Conservation (phyloP, 2,797 vertebrate species). For the Anniella stebbinsi region DNA sequence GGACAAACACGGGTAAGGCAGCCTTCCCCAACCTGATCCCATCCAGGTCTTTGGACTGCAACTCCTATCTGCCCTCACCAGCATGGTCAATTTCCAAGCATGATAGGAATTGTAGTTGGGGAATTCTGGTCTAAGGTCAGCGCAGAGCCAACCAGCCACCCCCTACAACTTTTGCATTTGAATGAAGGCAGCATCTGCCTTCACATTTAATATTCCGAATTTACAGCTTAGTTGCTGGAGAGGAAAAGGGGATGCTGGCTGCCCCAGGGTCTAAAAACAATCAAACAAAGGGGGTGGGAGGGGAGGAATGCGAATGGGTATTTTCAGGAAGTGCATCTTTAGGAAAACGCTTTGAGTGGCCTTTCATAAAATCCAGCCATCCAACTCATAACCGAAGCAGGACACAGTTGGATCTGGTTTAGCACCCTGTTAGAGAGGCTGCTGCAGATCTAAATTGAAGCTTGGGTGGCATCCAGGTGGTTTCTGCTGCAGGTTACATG, state of each 20-base stretch:
- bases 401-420: not conserved
- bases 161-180: conserved; percentile 35
- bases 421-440: not conserved
- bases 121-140: conserved; percentile 35
- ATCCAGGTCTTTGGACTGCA: too few species aligned
- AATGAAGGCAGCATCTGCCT: conserved; percentile 51
- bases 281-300: not conserved
- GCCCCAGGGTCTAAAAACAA: conserved; percentile 34
- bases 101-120: too few species aligned
- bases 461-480: not conserved
- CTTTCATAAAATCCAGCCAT: conserved; percentile 13
- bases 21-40: too few species aligned
- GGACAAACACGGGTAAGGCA: conserved; percentile 49
- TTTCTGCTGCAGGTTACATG: not conserved
- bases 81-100: too few species aligned
- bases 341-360: conserved; percentile 1
- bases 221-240: conserved; percentile 52
- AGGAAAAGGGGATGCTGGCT: conserved; percentile 3
- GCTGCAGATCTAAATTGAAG: not conserved
- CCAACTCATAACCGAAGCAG: not conserved
- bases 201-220: conserved; percentile 58
- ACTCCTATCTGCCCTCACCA: too few species aligned
- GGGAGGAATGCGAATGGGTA: not conserved
- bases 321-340: conserved; percentile 24
- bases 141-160: conserved; percentile 34